These are phyloP conservation scores for Corythornis leucogaster DNA, from an alignment of 2,797 vertebrate genomes.

Conservation along the genomic window DNA sequence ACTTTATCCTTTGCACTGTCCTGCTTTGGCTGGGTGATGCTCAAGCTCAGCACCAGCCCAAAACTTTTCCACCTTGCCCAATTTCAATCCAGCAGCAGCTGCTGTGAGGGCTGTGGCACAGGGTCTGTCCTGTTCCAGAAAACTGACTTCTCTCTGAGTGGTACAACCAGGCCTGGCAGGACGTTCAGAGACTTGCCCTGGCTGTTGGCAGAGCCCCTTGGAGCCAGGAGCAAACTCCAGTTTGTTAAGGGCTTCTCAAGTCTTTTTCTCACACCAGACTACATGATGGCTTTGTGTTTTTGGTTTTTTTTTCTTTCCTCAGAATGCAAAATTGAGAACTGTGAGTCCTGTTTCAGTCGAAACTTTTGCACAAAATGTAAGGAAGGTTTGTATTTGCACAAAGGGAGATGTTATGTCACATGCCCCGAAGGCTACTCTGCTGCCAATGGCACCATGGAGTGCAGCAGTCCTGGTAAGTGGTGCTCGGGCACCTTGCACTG, in stretches of 20 bases:
- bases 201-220: background rate
- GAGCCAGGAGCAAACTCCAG: background rate
- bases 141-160: background rate
- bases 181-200: background rate
- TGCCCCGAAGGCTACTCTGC: slow-evolving; percentile 90
- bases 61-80: background rate
- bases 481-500: background rate
- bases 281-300: background rate
- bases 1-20: background rate
- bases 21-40: background rate
- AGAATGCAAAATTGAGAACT: slow-evolving; percentile 99
- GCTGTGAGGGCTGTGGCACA: background rate
- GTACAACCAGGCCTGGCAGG: background rate
- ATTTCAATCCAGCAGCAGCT: background rate
- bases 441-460: slow-evolving; percentile 93
- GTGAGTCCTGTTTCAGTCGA: slow-evolving; percentile 97
- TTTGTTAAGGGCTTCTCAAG: background rate
- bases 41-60: background rate
- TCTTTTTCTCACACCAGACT: background rate
- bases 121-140: background rate
- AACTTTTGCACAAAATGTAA: slow-evolving; percentile 99
- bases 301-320: background rate
- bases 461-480: slow-evolving; percentile 88
- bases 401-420: slow-evolving; percentile 90
- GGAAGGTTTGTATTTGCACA: slow-evolving; percentile 95